Evolutionary conservation across 2,113 vertebrate species (phyloP), one percentile per base, ranked within the genome.

Genomic region (Perca schrenkii): DNA sequence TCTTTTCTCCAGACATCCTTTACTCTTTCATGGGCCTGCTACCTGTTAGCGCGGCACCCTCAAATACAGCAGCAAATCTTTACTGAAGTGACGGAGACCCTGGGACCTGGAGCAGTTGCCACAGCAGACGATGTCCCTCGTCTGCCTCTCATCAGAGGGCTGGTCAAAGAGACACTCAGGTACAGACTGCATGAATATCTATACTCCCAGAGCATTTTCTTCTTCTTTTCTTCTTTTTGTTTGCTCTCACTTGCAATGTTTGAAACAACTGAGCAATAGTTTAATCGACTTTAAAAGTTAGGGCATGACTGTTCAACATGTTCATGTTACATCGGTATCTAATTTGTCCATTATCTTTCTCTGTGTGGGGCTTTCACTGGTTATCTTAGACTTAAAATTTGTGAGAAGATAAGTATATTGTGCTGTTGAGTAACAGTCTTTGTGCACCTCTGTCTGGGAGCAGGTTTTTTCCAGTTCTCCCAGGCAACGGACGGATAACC

Each of bases 131-230:
- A 98, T 67, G 61, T 98, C 49, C 75, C 95, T 6, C 92, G 89
- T 64, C 81, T 98, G 64, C 97, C 97, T 28, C 94, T 97, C 77
- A 94, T 98, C 87, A 95, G 96, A 82, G 97, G 96, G 60, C 94
- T 98, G 49, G 95, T 98, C 53, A 99, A 98, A 93, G 97, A 99
- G 92, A 98, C 97, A 0, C 95, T 98, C 80, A 96, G 97, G 97
- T 98, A 86, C 49, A 67, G 22, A 68, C 25, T 58, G 28, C 43
- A 7, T 49, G 19, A 0, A 62, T 63, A 57, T 61, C 36, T 58
- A 3, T 8, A 17, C 8, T n/a, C 1, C 10, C 0, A 15, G 7
- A 4, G 25, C 3, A 19, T 63, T 11, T 56, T 34, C 36, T 21
- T 56, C 8, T n/a, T n/a, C n/a, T n/a, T n/a, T n/a, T n/a, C n/a